phyloP scores from a whole-genome alignment of 2,797 vertebrate genomes.

The Chrosomus eos region DNA sequence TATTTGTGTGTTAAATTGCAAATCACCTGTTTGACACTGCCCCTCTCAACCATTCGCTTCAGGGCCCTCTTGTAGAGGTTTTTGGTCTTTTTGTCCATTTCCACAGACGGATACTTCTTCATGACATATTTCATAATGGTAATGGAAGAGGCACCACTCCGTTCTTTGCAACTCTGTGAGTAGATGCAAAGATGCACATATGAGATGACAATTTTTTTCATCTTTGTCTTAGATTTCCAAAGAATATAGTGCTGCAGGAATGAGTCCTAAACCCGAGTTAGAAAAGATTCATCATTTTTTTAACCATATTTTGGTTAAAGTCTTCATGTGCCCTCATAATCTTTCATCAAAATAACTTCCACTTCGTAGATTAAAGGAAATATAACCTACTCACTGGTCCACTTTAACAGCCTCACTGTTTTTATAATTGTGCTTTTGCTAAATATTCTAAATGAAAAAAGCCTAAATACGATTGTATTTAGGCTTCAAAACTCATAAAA shows the following conservation, averaged over 20 bases:
- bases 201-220: too few species aligned
- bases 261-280: background rate
- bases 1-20: too few species aligned
- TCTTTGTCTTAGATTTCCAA: background rate
- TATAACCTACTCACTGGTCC: too few species aligned
- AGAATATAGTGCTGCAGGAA: background rate
- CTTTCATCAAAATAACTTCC: background rate
- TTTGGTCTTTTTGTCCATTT: conserved; percentile 88
- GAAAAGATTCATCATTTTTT: background rate
- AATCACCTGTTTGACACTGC: conserved; percentile 91
- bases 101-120: conserved; percentile 92
- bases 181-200: background rate
- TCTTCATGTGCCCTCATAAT: background rate
- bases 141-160: conserved; percentile 86
- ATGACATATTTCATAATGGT: conserved; percentile 92
- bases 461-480: background rate
- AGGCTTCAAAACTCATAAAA: background rate
- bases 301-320: background rate
- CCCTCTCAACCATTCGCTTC: conserved; percentile 92
- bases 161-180: conserved; percentile 88
- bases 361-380: too few species aligned
- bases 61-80: conserved; percentile 94
- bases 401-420: background rate
- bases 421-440: background rate
- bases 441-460: too few species aligned